These are phyloP conservation scores for Nyctibius bracteatus DNA, from an alignment of 2,113 vertebrate genomes.

Conservation along the genomic window DNA sequence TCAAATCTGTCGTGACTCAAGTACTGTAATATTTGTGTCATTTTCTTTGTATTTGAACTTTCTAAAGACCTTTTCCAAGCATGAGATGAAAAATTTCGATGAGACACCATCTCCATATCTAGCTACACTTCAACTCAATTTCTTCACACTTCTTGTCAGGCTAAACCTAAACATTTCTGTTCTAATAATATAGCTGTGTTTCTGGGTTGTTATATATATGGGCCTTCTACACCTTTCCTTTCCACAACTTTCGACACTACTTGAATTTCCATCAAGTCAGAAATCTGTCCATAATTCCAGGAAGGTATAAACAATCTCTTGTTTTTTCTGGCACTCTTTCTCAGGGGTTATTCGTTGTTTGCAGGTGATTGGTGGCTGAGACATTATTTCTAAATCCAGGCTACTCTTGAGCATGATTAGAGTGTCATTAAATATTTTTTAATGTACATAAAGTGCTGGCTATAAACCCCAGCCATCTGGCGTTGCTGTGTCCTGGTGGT, in stretches of 20 bases:
- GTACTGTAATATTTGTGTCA: not conserved
- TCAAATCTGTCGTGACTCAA: not conserved
- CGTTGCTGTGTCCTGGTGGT: not conserved
- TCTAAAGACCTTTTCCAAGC: not conserved
- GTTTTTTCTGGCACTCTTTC: constrained; percentile 35
- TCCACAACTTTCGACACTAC: constrained; percentile 11
- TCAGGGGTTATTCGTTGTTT: constrained; percentile 38
- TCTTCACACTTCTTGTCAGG: constrained; percentile 36
- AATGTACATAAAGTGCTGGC: not conserved
- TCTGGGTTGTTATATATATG: not conserved
- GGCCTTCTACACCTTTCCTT: constrained; percentile 21
- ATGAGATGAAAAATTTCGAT: constrained; percentile 4
- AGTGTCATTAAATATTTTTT: constrained; percentile 35
- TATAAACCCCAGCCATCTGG: constrained; percentile 28
- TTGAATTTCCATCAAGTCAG: constrained; percentile 39
- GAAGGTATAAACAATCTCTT: constrained; percentile 14
- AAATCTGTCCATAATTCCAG: constrained; percentile 42
- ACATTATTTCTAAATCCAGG: constrained; percentile 42
- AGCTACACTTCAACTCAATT: constrained; percentile 7
- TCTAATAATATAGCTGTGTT: not conserved
- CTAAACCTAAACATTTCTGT: constrained; percentile 13
- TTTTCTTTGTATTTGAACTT: constrained; percentile 30
- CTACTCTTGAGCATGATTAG: constrained; percentile 5
- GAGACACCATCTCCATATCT: not conserved
- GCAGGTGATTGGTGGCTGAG: constrained; percentile 16